Base-by-base conservation (phyloP, 2,797 vertebrate genomes). In the Gymnoscopelus microlampas region DNA sequence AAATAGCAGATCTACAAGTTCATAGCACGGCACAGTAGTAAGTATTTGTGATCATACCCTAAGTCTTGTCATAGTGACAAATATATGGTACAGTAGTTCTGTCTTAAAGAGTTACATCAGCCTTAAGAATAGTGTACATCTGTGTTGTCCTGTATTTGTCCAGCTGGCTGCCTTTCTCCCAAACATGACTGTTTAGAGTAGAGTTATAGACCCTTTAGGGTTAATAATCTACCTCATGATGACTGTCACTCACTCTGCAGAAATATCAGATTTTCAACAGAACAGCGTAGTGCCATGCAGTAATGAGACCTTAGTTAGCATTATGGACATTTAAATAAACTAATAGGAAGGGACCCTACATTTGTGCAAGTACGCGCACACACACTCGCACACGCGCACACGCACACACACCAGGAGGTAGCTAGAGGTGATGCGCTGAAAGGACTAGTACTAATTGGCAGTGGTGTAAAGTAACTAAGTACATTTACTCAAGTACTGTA, bases 321-420 rank as follows among this genome's bases (percentile, higher is more conserved):
- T 79, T 81, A 63, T 57, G 58, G 63, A 74, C 82, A 85, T 88
- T 81, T 84, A 53, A 64, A 64, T 55, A 67, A 39, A 70, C 68
- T 53, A 57, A 72, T 13, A 51, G 7, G 29, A 32, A 32, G 29
- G 29, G 4, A 32, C 5, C 35, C 35, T 39, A 8, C 39, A 44
- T 9, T 44, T 44, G 6, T 50, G 61, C 9, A 81, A 75, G 8
- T 14, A 49, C 50, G 64, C 47, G 35, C 29, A 53, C 32, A 65
- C 53, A 74, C 14, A 29, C 51, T 60, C 15, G 68, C 61, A 66
- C 48, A 39, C 29, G 23, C 35, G 53, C 1, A 23, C 35, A 54
- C 1, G 15, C 48, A 57, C 54, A 57, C 3, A 63, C 61, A 66
- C 23, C 50, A 29, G 48, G 19, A 60, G 15, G 53, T 57, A 70